Base-by-base conservation (phyloP, 2,113 vertebrate genomes). In the Lophius piscatorius region DNA sequence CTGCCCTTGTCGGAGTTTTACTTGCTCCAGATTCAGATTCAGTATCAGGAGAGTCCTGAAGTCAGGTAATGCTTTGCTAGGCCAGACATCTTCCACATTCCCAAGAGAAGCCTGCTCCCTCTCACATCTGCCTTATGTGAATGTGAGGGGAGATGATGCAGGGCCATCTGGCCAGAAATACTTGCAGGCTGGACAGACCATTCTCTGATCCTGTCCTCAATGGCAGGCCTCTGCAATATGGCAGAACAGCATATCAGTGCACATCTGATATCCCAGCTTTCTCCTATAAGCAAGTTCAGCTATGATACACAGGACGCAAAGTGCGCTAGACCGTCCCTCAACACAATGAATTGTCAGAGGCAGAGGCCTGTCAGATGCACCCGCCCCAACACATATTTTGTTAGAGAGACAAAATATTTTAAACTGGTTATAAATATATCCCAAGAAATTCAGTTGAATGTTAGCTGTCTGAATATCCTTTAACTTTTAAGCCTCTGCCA, bases 91-190 rank as follows among this genome's bases (percentile, higher is more conserved):
- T 70, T 46, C 70, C 77, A 69, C 44, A 71, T 80, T 85, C 85
- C 76, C 81, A 2, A 16, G 80, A 86, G 89, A 87, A 58, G 63
- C 75, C 54, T 26, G 66, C 72, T 80, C 71, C 59, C 70, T 75
- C 69, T 70, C 78, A 84, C 89, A 90, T 90, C 90, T 92, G 91
- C 80, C 85, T 89, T 62, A 59, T 33, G 17, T 60, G 82, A 71
- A 76, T 80, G 70, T 63, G 69, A 63, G 56, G 70, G 84, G 78
- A 78, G 66, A 70, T 74, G 81, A 65, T 82, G 78, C 50, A 24
- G 36, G 81, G 65, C 89, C 91, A 92, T 92, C 88, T 92, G 91
- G 81, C 72, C 52, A 41, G 58, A 52, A 71, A 52, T 78, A 64
- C 40, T 51, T 39, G 50, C 69, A 48, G 65, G 40, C 73, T 60